Base-by-base conservation (phyloP, 2,888 invertebrate genomes). In the Drosophila percnosoma region DNA sequence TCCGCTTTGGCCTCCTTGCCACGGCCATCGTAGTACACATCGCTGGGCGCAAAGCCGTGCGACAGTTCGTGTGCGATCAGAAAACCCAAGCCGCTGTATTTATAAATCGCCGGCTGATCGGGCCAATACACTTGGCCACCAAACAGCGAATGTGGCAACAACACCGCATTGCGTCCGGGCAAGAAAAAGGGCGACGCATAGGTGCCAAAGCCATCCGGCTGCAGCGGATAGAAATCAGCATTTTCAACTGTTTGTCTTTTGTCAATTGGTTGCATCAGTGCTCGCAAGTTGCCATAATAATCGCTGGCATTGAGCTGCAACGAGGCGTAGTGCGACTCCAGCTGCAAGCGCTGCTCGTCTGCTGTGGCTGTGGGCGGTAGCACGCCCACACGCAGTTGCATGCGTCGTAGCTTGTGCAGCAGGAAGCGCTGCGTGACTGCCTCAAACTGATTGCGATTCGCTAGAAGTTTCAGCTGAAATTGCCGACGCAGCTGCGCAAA, bases 151-250 rank as follows among this genome's bases (percentile, higher is more conserved):
- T 63, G 52, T 0, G 83, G 83, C 70, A 83, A 27, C 13, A 83
- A 11, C 15, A 83, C 49, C 36, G 59, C 3, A 10, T 83, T 83
- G 8, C n/a, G 8, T 0, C 5, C 7, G 5, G 60, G 64, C 29
- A 80, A 18, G n/a, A 67, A 83, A 11, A 68, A 83, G 7, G 86
- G 78, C 1, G 87, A 83, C 0, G 83, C 83, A 34, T 51, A 86
- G 66, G 49, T 81, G 24, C 87, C 89, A 7, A 45, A 86, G 8
- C 68, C 61, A 6, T 77, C 54, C 1, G 57, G 18, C 7, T 51
- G 36, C 8, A 80, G 31, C 33, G 64, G 4, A 4, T 48, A 61
- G 1, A 73, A 51, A 7, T 31, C 61, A 0, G 24, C 4, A 24
- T 4, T 24, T 24, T 4, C 24, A 8, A 2, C 24, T 15, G 8